Evolutionary conservation across 2,113 vertebrate species (phyloP).

Genomic region (Pyrgilauda ruficollis): DNA sequence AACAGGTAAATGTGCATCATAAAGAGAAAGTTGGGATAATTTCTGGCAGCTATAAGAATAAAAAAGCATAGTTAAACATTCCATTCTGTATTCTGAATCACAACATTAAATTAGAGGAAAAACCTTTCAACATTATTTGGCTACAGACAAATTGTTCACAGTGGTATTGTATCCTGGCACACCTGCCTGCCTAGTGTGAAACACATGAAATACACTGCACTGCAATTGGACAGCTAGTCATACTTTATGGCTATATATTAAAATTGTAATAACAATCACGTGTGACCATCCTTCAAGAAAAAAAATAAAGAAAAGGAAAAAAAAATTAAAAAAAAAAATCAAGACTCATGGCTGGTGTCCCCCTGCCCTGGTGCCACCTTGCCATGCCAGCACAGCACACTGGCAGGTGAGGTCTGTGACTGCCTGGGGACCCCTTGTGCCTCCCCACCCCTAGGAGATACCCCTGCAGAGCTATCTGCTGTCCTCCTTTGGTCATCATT

Average conservation of each 20-base stretch:
- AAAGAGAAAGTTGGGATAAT: background rate
- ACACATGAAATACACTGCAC: background rate
- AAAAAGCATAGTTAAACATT: background rate
- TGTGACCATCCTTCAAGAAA: background rate
- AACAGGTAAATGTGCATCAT: background rate
- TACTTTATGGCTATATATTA: background rate
- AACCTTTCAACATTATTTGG: background rate
- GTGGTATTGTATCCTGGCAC: background rate
- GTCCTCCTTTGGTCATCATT: background rate
- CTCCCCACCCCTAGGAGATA: accelerated
- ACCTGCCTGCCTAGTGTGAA: background rate
- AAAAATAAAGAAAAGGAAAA: background rate
- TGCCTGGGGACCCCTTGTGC: background rate
- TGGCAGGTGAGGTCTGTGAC: no score
- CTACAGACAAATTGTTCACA: background rate
- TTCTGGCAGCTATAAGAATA: background rate
- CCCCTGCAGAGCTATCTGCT: background rate
- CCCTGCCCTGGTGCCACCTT: accelerated
- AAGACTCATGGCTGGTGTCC: accelerated
- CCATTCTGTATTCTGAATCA: background rate
- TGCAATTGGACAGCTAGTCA: no score
- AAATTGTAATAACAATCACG: accelerated
- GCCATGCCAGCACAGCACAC: accelerated
- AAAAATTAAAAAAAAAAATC: background rate
- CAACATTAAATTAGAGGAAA: background rate